Percentiles rank a stretch among this genome's conserved stretches.
Evolutionary conservation across 2,113 vertebrate genomes (phyloP).

Genomic region (Colaptes auratus): DNA sequence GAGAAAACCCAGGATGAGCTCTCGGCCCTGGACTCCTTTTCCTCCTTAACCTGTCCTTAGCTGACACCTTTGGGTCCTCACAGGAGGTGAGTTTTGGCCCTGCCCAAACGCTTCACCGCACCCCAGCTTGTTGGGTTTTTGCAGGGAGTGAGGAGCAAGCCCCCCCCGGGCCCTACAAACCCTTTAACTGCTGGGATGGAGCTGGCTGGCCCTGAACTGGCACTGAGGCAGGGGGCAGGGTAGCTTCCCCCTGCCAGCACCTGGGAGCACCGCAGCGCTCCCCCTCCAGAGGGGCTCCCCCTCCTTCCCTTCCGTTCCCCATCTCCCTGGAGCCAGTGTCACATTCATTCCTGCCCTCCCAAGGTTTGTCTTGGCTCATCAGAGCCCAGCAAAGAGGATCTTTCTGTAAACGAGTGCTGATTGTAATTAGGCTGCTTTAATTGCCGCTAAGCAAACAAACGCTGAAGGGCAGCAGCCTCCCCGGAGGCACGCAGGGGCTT

Average conservation of each 20-base stretch:
- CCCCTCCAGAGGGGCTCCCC: neutral
- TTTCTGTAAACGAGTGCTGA: neutral
- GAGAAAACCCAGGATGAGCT: neutral
- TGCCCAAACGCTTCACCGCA: accelerated
- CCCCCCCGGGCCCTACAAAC: accelerated
- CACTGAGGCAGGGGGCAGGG: accelerated
- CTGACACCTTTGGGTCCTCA: neutral
- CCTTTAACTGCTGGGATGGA: neutral
- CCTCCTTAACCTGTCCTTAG: neutral
- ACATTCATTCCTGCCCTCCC: accelerated
- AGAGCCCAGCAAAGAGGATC: neutral
- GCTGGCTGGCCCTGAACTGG: neutral
- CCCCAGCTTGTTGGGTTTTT: accelerated
- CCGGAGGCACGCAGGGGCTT: neutral
- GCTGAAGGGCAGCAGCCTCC: neutral
- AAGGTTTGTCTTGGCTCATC: slow-evolving; percentile 8
- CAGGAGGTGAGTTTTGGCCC: neutral
- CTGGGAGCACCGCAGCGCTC: accelerated
- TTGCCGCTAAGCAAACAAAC: slow-evolving; percentile 55
- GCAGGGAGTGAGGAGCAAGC: neutral
- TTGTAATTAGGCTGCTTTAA: slow-evolving; percentile 36
- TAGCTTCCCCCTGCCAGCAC: accelerated
- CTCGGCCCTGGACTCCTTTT: accelerated
- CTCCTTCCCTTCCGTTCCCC: neutral
- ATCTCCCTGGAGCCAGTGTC: neutral